A percentile compares a stretch with the other conserved stretches of the same genome.
phyloP scores from a whole-genome alignment of 30 jellyfish, hydroid and myxozoan genomes.

The Aurelia coerulea region DNA sequence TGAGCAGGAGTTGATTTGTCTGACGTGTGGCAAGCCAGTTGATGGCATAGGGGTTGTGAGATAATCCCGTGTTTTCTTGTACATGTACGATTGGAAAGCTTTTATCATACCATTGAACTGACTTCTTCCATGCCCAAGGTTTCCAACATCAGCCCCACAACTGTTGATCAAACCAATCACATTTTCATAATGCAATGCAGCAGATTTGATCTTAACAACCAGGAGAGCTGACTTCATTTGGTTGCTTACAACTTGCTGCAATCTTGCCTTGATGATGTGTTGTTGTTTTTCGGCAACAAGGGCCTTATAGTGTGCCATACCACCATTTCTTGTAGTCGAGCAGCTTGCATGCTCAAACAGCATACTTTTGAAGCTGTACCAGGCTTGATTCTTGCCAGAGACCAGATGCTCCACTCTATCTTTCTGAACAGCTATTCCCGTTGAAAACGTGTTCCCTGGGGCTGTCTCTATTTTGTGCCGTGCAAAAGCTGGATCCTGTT shows the following conservation, averaged over 20 bases:
- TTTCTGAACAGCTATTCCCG: slow-evolving; percentile 36
- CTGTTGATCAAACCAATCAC: slow-evolving; percentile 38
- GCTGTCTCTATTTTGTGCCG: slow-evolving; percentile 30
- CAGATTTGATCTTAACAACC: slow-evolving; percentile 36
- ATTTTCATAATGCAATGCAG: slow-evolving; percentile 56
- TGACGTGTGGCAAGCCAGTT: slow-evolving; percentile 43
- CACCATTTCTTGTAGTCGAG: slow-evolving; percentile 36
- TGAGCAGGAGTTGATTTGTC: slow-evolving; percentile 56
- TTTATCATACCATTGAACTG: slow-evolving; percentile 44
- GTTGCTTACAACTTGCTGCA: slow-evolving; percentile 46
- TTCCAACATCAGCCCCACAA: slow-evolving; percentile 57
- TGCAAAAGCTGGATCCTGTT: slow-evolving; percentile 38
- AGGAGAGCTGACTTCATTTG: slow-evolving; percentile 56
- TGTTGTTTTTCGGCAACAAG: slow-evolving; percentile 49
- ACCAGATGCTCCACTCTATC: slow-evolving; percentile 37
- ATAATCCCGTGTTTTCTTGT: slow-evolving; percentile 36
- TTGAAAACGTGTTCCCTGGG: slow-evolving; percentile 41
- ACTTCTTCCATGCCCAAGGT: slow-evolving; percentile 56
- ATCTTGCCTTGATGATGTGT: slow-evolving; percentile 26
- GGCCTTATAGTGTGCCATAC: slow-evolving; percentile 50
- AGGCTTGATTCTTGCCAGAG: slow-evolving; percentile 49
- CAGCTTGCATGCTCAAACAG: slow-evolving; percentile 59
- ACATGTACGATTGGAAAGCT: slow-evolving; percentile 29
- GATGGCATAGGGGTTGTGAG: slow-evolving; percentile 32
- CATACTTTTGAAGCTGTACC: slow-evolving; percentile 48